Percentiles rank a stretch among this genome's conserved stretches.
phyloP scores from a whole-genome alignment of 2,797 vertebrate species.

The Diglossa cyanea region DNA sequence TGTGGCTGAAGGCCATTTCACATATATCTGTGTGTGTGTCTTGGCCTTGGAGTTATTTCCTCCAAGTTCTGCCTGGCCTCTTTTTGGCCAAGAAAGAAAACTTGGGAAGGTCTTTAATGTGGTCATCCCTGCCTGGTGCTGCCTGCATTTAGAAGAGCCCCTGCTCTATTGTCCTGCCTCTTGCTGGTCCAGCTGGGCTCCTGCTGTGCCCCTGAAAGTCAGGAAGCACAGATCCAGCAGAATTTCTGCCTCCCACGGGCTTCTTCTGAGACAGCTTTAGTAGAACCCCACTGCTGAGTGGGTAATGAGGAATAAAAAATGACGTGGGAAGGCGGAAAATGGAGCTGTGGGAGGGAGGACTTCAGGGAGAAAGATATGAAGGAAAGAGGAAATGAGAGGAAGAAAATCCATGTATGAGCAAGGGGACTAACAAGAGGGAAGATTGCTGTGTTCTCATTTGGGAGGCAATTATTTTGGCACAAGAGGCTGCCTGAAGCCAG shows the following conservation, averaged over 20 bases:
- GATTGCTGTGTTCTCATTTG: neutral
- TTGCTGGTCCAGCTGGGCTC: neutral
- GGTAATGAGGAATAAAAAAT: neutral
- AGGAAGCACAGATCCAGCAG: neutral
- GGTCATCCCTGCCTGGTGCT: neutral
- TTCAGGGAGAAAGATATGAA: neutral
- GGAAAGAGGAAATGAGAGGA: neutral
- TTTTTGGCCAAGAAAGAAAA: neutral
- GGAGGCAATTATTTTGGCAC: neutral
- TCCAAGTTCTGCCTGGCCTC: neutral
- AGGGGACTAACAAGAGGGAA: neutral
- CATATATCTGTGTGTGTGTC: fast-evolving
- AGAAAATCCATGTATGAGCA: neutral
- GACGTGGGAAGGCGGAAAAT: neutral
- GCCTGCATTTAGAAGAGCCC: neutral
- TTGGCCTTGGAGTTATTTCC: neutral
- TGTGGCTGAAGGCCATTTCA: neutral
- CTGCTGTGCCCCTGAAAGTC: neutral
- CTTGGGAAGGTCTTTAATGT: neutral
- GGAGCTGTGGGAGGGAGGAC: neutral
- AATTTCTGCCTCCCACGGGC: neutral
- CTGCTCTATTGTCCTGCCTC: neutral
- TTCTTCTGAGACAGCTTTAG: neutral
- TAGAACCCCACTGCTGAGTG: neutral
- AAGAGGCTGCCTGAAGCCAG: neutral